These are phyloP conservation scores for Caenorhabditis sinica DNA, from an alignment of 2,888 invertebrate genomes.

Conservation along the genomic window DNA sequence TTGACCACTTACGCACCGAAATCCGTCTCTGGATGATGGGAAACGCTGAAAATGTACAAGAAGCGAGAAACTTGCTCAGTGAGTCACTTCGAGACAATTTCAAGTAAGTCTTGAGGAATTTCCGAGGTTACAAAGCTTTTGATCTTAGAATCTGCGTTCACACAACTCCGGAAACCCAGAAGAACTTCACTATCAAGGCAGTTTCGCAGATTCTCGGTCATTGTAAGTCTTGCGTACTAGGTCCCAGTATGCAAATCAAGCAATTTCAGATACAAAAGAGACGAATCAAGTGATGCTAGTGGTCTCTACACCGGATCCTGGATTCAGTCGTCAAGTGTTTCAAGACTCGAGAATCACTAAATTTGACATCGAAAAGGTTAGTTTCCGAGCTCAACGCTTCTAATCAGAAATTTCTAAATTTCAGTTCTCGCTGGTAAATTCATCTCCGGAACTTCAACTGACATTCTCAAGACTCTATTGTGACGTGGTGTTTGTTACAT, in stretches of 20 bases:
- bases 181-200: conserved; percentile 22
- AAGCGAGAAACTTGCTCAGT: conserved; percentile 29
- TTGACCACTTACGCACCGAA: conserved; percentile 32
- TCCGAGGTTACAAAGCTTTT: too few species aligned
- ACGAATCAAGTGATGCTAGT: conserved; percentile 16
- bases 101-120: conserved; percentile 14
- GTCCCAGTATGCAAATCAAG: not conserved
- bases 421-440: conserved; percentile 30
- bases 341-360: not conserved
- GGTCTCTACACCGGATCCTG: not conserved
- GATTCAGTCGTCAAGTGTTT: conserved; percentile 13
- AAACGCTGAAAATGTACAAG: conserved; percentile 43
- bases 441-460: conserved; percentile 36
- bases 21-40: conserved; percentile 57
- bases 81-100: conserved; percentile 29
- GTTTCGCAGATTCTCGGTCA: conserved; percentile 1
- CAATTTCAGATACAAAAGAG: conserved; percentile 21
- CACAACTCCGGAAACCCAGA: conserved; percentile 15
- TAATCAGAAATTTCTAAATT: not conserved
- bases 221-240: not conserved
- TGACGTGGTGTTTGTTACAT: conserved; percentile 36
- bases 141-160: conserved; percentile 38
- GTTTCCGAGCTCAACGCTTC: not conserved
- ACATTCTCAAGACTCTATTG: conserved; percentile 40
- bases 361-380: conserved; percentile 21